Conservation (phyloP, 1,140 invertebrate genomes). For the Monomorium pharaonis region DNA sequence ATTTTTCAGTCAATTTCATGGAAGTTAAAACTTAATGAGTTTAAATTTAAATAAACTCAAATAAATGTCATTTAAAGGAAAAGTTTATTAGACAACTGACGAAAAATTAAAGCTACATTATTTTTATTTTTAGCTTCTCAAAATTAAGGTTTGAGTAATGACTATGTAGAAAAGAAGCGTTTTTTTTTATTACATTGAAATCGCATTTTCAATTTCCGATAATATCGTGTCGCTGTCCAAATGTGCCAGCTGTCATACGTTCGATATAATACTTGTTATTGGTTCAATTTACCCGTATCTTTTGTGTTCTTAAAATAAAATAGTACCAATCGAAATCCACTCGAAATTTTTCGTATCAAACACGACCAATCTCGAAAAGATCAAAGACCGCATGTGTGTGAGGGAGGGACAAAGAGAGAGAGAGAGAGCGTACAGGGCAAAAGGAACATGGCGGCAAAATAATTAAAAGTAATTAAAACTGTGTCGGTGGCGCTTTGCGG, state of each 20-base stretch:
- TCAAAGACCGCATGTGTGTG: neutral
- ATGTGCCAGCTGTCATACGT: neutral
- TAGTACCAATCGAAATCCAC: neutral
- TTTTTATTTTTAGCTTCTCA: neutral
- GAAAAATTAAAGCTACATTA: neutral
- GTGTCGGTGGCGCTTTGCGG: slow-evolving; percentile 43
- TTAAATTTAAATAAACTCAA: neutral
- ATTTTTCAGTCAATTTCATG: neutral
- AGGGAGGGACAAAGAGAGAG: neutral
- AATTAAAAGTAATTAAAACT: slow-evolving; percentile 78
- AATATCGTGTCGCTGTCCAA: neutral
- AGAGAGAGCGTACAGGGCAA: neutral
- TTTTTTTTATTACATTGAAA: neutral
- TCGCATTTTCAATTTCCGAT: neutral
- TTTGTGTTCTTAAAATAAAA: neutral
- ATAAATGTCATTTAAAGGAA: neutral
- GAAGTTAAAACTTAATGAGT: neutral
- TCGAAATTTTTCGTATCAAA: slow-evolving; percentile 49
- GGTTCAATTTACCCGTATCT: neutral
- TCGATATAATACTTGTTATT: neutral
- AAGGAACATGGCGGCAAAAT: slow-evolving; percentile 57
- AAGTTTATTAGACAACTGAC: neutral
- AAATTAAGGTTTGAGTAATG: no score
- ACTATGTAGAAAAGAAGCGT: no score
- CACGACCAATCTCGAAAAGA: neutral